Evolutionary conservation across 2,797 vertebrate species (phyloP).

Genomic region (Buceros bicornis): DNA sequence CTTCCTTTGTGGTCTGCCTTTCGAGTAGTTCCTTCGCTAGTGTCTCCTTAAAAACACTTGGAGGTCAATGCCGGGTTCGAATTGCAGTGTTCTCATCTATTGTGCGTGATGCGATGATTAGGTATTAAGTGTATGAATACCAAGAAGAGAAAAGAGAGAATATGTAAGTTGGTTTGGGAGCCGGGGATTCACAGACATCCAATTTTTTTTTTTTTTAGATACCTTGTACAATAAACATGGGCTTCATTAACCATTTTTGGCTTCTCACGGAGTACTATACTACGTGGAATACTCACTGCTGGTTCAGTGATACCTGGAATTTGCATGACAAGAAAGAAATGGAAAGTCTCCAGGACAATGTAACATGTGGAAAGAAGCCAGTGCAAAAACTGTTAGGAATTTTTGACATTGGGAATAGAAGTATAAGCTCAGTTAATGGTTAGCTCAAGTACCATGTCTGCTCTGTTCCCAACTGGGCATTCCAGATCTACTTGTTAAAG

Average conservation of each 20-base stretch:
- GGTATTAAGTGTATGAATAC: slow-evolving; percentile 24
- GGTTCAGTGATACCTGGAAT: background rate
- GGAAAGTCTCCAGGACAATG: background rate
- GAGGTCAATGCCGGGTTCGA: slow-evolving; percentile 47
- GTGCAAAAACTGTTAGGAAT: background rate
- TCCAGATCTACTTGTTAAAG: background rate
- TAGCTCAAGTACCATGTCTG: background rate
- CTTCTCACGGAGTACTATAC: background rate
- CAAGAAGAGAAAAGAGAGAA: slow-evolving; percentile 45
- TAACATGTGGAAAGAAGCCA: background rate
- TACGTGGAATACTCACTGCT: background rate
- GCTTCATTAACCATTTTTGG: slow-evolving; percentile 15
- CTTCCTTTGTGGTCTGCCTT: slow-evolving; percentile 39
- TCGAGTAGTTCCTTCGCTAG: background rate
- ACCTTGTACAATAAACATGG: slow-evolving; percentile 13
- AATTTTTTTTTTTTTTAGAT: background rate
- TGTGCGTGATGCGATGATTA: background rate
- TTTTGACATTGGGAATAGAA: slow-evolving; percentile 5
- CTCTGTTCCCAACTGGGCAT: background rate
- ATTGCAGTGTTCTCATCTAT: slow-evolving; percentile 42
- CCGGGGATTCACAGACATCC: slow-evolving; percentile 34
- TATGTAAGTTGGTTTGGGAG: slow-evolving; percentile 49
- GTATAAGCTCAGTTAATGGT: background rate
- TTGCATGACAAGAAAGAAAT: background rate
- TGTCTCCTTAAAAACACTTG: slow-evolving; percentile 57